Base-by-base conservation (phyloP, 1,140 invertebrate species). In the Ostrea denselamellosa region DNA sequence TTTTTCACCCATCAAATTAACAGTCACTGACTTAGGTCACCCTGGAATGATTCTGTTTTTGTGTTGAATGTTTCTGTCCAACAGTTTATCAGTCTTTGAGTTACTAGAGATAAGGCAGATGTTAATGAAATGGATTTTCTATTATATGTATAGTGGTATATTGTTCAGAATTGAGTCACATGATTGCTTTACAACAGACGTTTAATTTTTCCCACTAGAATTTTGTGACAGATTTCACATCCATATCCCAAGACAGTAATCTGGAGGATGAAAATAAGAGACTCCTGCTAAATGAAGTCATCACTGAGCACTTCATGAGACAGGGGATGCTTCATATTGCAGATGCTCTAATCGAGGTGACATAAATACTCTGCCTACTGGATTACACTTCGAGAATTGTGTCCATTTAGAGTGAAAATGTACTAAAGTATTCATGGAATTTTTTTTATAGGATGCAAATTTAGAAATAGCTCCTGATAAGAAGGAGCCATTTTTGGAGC, bases 231-330 rank as follows among this genome's bases (percentile, higher is more conserved):
- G 98, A 99, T 94, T 99, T 98, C 96, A 97, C 97, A 14, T 97
- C 97, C 7, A 97, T 98, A 10, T 97, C 97, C 77, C 96, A 97
- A 90, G 97, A 98, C 86, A 97, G 98, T 94, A 96, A 97, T 0
- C 98, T 99, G 94, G 96, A 97, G 81, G 96, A 96, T 34, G 95
- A 97, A 44, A 96, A 97, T 71, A 98, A 98, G 92, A 96, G 97
- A 56, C 96, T 97, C 89, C 95, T 98, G 19, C 95, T 99, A 68
- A 99, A 99, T 95, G 97, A 98, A 95, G 97, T 98, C n/a, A 98
- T 99, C 65, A 98, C 98, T 92, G 98, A 99, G 93, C 98, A 99
- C 96, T 98, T 99, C 93, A 97, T 98, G 94, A 96, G 98, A 88
- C 98, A 99, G 95, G 98, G 98, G 77, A 97, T 98, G 96, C 95